These are phyloP conservation scores for Hippocampus kuda DNA, from an alignment of 2,797 vertebrate species.

Conservation along the genomic window DNA sequence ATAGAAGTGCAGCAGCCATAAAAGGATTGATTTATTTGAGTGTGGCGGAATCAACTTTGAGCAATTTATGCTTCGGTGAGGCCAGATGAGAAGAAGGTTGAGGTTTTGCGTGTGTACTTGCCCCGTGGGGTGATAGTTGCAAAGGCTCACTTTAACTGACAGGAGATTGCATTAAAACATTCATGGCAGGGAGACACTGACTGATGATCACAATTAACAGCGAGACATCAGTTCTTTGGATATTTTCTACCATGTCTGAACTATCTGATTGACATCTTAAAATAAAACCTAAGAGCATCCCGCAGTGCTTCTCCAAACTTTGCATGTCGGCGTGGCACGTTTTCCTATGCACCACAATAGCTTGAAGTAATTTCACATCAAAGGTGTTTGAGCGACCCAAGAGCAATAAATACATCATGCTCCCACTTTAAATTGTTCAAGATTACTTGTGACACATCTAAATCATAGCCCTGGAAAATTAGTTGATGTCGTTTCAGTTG, in stretches of 20 bases:
- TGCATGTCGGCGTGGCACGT: neutral
- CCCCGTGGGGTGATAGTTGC: neutral
- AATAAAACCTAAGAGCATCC: neutral
- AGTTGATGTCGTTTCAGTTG: neutral
- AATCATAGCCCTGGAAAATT: constrained; percentile 1
- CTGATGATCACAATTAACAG: constrained; percentile 3
- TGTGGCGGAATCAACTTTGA: constrained; percentile 32
- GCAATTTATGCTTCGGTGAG: constrained; percentile 36
- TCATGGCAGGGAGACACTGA: neutral
- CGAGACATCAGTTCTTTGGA: neutral
- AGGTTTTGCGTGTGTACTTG: constrained; percentile 7
- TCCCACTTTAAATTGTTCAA: neutral
- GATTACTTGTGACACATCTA: neutral
- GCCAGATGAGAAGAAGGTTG: constrained; percentile 44
- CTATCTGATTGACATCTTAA: neutral
- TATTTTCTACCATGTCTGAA: neutral
- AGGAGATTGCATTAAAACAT: neutral
- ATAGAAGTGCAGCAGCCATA: constrained; percentile 8
- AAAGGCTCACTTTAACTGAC: neutral
- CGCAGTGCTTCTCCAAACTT: neutral
- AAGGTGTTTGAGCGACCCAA: neutral
- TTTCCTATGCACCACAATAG: constrained; percentile 1
- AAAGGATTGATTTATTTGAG: constrained; percentile 24
- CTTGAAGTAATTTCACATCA: neutral
- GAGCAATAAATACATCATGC: neutral